Evolutionary conservation across 2,113 vertebrate genomes (phyloP).

Genomic region (Scortum barcoo): DNA sequence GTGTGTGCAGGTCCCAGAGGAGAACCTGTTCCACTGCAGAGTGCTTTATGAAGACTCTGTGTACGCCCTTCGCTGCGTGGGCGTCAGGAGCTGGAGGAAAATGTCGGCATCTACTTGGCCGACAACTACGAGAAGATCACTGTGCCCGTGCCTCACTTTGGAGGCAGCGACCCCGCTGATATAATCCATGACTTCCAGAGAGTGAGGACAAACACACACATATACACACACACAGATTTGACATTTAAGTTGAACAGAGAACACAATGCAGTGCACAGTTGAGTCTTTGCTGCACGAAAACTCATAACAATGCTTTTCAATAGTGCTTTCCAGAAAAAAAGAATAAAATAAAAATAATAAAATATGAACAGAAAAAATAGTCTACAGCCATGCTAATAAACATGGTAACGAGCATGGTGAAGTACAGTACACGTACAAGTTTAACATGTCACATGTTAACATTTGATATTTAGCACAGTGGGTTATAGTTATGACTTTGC

Average conservation of each 20-base stretch:
- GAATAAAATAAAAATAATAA: too few relatives aligned
- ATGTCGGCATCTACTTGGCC: slow-evolving; percentile 91
- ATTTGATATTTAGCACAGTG: not conserved
- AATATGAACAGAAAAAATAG: too few relatives aligned
- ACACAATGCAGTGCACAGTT: not conserved
- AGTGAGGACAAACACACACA: slow-evolving; percentile 80
- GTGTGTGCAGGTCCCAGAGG: slow-evolving; percentile 85
- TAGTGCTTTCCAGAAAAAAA: too few relatives aligned
- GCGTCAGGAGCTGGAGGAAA: slow-evolving; percentile 91
- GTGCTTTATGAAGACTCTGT: slow-evolving; percentile 90
- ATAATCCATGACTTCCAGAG: slow-evolving; percentile 96
- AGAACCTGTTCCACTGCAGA: slow-evolving; percentile 91
- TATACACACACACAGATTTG: not conserved
- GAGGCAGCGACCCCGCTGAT: slow-evolving; percentile 91
- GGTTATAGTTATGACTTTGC: too few relatives aligned
- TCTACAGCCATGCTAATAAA: too few relatives aligned
- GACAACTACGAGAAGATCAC: slow-evolving; percentile 95
- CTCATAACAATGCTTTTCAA: not conserved
- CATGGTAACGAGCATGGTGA: too few relatives aligned
- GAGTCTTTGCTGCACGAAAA: not conserved
- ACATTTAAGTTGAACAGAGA: not conserved
- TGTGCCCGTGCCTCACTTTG: slow-evolving; percentile 91
- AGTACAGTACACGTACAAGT: too few relatives aligned
- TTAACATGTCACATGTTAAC: not conserved
- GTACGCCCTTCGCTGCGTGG: slow-evolving; percentile 85